These are phyloP conservation scores for Panzeria rudis DNA, from an alignment of 2,888 invertebrate species.

Conservation along the genomic window DNA sequence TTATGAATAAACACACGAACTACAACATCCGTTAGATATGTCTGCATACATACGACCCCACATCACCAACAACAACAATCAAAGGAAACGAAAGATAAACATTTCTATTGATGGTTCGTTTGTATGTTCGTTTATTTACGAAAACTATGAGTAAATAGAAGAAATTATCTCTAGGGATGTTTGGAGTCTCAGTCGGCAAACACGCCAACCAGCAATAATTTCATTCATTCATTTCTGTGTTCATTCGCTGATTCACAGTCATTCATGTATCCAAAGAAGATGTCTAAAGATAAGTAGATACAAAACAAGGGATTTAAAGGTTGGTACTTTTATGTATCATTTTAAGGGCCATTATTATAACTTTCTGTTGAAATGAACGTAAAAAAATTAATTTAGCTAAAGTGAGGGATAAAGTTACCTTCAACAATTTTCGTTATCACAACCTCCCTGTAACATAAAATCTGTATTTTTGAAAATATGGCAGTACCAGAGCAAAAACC, in stretches of 20 bases:
- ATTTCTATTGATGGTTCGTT: conserved; percentile 9
- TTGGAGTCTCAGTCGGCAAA: conserved; percentile 16
- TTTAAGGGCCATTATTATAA: no score
- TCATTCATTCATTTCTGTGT: conserved; percentile 40
- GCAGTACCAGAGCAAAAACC: no score
- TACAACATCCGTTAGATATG: conserved; percentile 8
- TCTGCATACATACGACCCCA: conserved; percentile 1
- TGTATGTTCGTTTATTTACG: conserved; percentile 48
- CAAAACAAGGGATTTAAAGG: neutral
- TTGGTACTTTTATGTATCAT: conserved; percentile 3
- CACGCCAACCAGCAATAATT: conserved; percentile 3
- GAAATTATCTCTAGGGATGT: conserved; percentile 49
- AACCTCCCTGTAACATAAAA: no score
- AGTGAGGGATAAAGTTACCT: no score
- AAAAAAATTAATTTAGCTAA: no score
- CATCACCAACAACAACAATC: neutral
- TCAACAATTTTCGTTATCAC: no score
- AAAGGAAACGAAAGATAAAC: conserved; percentile 26
- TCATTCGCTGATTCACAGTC: conserved; percentile 7
- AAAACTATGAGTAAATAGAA: neutral
- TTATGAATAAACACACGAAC: conserved; percentile 18
- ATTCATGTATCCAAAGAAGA: conserved; percentile 30
- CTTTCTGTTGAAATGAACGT: no score
- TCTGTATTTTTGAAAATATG: no score
- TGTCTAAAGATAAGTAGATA: neutral